These are phyloP conservation scores for Pipistrellus kuhlii DNA, from an alignment of 2,797 vertebrate genomes.

Conservation along the genomic window DNA sequence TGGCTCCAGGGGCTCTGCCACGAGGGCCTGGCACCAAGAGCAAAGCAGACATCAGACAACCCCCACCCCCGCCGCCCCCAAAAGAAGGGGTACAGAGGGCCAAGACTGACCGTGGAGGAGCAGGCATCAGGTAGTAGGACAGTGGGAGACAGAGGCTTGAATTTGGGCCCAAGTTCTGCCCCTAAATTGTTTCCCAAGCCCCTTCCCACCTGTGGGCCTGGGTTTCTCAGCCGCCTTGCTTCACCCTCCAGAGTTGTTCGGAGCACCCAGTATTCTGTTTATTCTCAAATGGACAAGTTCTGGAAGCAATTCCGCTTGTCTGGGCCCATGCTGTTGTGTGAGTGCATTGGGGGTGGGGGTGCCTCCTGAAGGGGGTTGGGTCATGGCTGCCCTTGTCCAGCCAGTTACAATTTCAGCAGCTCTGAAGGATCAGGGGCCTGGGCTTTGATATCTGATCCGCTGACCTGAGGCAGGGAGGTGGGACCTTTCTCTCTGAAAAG, in stretches of 20 bases:
- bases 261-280: not conserved
- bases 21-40: not conserved
- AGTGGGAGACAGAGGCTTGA: not conserved
- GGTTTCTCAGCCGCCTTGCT: not conserved
- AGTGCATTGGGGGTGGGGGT: not conserved
- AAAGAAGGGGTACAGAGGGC: too few species aligned
- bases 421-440: not conserved
- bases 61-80: not conserved
- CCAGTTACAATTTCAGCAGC: not conserved
- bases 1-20: not conserved
- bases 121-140: not conserved
- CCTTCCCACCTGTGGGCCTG: not conserved
- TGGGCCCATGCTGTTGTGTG: not conserved
- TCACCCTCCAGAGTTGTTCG: not conserved
- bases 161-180: not conserved
- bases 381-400: not conserved
- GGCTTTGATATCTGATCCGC: constrained; percentile 59
- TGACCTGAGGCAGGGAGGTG: not conserved
- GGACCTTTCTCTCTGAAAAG: constrained; percentile 8
- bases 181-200: not conserved
- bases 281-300: constrained; percentile 13
- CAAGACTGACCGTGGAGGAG: not conserved
- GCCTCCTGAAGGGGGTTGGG: not conserved
- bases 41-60: not conserved
- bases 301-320: not conserved